A percentile compares a stretch with the other conserved stretches of the same genome.
These are phyloP conservation scores for Drosophila virilis DNA, from an alignment of 1,140 invertebrate species.

Conservation along the genomic window DNA sequence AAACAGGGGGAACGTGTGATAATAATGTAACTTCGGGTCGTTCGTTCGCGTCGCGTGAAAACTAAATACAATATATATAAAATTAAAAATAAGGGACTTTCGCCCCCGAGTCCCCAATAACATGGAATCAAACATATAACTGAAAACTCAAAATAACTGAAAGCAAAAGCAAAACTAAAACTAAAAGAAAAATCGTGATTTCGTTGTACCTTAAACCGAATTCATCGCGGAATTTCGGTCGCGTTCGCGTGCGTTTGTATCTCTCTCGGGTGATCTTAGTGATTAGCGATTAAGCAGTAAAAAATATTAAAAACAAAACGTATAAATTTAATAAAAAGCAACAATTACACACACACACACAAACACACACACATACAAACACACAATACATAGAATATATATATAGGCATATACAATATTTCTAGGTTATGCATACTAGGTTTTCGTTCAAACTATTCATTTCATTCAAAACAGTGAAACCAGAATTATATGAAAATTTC, in stretches of 20 bases:
- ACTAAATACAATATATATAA: constrained; percentile 43
- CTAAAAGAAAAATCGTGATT: constrained; percentile 81
- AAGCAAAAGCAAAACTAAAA: constrained; percentile 63
- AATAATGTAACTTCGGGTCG: constrained; percentile 82
- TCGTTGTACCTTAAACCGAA: constrained; percentile 85
- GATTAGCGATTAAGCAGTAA: constrained; percentile 79
- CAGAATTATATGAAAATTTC: neutral
- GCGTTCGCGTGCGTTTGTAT: constrained; percentile 84
- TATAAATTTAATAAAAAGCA: constrained; percentile 34
- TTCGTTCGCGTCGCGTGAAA: constrained; percentile 82
- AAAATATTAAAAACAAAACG: constrained; percentile 36
- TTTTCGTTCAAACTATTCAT: constrained; percentile 47
- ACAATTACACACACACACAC: constrained; percentile 47
- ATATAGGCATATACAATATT: constrained; percentile 36
- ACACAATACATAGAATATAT: constrained; percentile 51
- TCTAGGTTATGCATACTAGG: constrained; percentile 46
- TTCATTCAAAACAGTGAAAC: constrained; percentile 10
- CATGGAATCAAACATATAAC: constrained; percentile 52
- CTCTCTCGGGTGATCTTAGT: constrained; percentile 84
- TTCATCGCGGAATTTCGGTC: constrained; percentile 84
- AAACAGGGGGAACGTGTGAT: constrained; percentile 77
- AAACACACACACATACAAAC: constrained; percentile 40
- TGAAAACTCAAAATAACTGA: constrained; percentile 49
- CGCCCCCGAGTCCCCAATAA: constrained; percentile 83
- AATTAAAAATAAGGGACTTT: constrained; percentile 72